Evolutionary conservation across 2,113 vertebrate species (phyloP).

Genomic region (Origma solitaria): DNA sequence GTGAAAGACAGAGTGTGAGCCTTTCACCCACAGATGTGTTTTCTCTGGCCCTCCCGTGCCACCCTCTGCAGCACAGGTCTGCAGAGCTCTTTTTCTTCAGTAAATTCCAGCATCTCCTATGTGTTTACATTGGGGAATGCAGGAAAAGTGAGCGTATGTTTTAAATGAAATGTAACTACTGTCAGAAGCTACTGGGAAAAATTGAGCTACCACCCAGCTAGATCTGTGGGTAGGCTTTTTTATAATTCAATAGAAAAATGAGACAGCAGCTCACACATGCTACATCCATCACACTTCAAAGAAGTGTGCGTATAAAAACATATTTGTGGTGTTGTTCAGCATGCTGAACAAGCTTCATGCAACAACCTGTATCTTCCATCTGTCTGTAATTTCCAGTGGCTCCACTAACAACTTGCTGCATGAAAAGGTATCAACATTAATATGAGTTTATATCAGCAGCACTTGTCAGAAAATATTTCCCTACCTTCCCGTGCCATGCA

Average conservation of each 20-base stretch:
- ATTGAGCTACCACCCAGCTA: constrained; percentile 31
- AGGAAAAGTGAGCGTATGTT: constrained; percentile 29
- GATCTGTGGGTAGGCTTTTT: background rate
- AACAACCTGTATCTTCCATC: constrained; percentile 52
- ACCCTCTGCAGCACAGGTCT: background rate
- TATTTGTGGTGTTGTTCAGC: constrained; percentile 31
- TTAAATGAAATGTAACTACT: constrained; percentile 58
- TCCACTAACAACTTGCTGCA: constrained; percentile 8
- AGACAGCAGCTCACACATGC: constrained; percentile 33
- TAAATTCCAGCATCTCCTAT: constrained; percentile 33
- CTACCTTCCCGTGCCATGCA: background rate
- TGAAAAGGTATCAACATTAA: constrained; percentile 17
- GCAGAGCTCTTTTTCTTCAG: constrained; percentile 17
- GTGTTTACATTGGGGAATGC: constrained; percentile 33
- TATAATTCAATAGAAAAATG: constrained; percentile 53
- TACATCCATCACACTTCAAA: constrained; percentile 46
- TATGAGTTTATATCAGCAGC: constrained; percentile 8
- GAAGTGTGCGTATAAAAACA: background rate
- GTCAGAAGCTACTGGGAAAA: constrained; percentile 47
- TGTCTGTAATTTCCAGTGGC: constrained; percentile 34
- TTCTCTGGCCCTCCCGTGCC: constrained; percentile 24
- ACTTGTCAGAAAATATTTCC: background rate
- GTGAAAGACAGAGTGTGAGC: background rate
- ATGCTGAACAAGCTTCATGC: constrained; percentile 13
- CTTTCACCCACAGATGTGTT: constrained; percentile 7